Evolutionary conservation across 2,113 vertebrate species (phyloP).

Genomic region (Catharus fuscescens): DNA sequence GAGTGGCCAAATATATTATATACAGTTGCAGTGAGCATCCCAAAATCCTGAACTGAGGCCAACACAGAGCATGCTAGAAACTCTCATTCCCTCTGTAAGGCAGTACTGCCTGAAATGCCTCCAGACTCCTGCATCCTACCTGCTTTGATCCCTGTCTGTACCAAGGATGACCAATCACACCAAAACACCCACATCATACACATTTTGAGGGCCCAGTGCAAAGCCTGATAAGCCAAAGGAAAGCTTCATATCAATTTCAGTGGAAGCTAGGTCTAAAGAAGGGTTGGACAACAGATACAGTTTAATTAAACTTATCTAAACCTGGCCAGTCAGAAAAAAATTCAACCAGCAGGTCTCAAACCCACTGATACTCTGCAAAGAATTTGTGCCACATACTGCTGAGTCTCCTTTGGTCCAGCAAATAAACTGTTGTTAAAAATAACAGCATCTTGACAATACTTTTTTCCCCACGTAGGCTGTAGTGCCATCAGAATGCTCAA

Average conservation of each 20-base stretch:
- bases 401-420: background rate
- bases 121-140: background rate
- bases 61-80: background rate
- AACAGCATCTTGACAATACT: background rate
- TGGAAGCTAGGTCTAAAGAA: background rate
- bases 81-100: background rate
- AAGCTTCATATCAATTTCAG: background rate
- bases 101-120: background rate
- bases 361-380: background rate
- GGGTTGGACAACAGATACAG: accelerated
- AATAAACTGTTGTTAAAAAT: background rate
- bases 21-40: background rate
- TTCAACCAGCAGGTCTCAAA: background rate
- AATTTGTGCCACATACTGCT: background rate
- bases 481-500: background rate
- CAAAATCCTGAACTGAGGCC: background rate
- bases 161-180: background rate
- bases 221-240: background rate
- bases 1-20: background rate
- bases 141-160: background rate
- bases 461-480: background rate
- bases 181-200: background rate
- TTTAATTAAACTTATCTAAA: background rate
- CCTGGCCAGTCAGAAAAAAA: background rate
- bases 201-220: background rate